Percentiles rank a stretch among this genome's conserved stretches.
phyloP scores from a whole-genome alignment of 2,888 invertebrate species.

The Dynastes maya region DNA sequence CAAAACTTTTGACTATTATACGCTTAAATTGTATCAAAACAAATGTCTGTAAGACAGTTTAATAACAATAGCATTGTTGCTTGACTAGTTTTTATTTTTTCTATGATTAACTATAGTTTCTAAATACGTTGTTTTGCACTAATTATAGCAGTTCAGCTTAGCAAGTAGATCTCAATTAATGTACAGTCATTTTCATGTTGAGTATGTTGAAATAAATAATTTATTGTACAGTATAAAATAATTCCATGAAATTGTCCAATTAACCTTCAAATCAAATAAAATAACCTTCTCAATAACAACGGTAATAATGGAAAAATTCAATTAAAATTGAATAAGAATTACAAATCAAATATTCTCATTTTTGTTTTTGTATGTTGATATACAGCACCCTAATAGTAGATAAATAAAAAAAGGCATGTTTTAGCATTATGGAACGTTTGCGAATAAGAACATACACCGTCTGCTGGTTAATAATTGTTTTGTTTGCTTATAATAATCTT shows the following conservation, averaged over 20 bases:
- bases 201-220: constrained; percentile 33
- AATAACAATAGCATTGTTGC: too few relatives aligned
- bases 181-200: constrained; percentile 22
- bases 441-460: not conserved
- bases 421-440: not conserved
- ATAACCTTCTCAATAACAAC: constrained; percentile 41
- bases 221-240: constrained; percentile 39
- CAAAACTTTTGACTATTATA: too few relatives aligned
- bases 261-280: constrained; percentile 42
- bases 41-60: too few relatives aligned
- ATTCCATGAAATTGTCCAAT: constrained; percentile 37
- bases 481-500: constrained; percentile 30
- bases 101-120: too few relatives aligned
- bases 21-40: too few relatives aligned
- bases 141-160: constrained; percentile 14
- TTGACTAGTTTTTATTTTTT: too few relatives aligned
- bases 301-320: constrained; percentile 29
- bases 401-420: not conserved
- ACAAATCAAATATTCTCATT: constrained; percentile 23
- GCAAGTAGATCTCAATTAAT: constrained; percentile 6
- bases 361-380: not conserved
- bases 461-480: constrained; percentile 10
- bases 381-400: not conserved
- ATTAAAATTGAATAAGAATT: constrained; percentile 36
- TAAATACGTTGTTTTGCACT: not conserved